These are phyloP conservation scores for Synchiropus splendidus DNA, from an alignment of 2,113 vertebrate genomes.

Conservation along the genomic window DNA sequence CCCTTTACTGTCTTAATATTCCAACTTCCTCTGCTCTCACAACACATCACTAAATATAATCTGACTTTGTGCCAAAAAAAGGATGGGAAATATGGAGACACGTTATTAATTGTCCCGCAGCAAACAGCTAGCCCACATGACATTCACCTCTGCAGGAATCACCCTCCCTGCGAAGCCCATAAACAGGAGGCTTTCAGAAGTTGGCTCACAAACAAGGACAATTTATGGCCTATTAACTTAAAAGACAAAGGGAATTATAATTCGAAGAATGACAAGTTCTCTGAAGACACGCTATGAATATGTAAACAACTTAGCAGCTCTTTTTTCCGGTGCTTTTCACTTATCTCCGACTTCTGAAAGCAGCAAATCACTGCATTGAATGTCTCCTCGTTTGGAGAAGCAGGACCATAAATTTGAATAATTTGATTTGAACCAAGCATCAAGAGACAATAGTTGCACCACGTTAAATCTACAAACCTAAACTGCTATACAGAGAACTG, in stretches of 20 bases:
- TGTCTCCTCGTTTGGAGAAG: slow-evolving; percentile 19
- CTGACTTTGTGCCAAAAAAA: too few relatives aligned
- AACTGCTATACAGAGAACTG: slow-evolving; percentile 18
- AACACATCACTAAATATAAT: too few relatives aligned
- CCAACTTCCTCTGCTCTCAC: too few relatives aligned
- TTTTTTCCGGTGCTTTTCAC: slow-evolving; percentile 15
- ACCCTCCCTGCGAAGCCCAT: slow-evolving; percentile 44
- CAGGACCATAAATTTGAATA: slow-evolving; percentile 36
- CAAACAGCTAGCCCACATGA: slow-evolving; percentile 33
- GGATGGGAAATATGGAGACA: slow-evolving; percentile 22
- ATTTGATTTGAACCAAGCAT: slow-evolving; percentile 41
- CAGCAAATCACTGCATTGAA: slow-evolving; percentile 39
- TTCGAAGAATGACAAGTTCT: slow-evolving; percentile 63
- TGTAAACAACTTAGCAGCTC: slow-evolving; percentile 37
- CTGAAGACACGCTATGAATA: slow-evolving; percentile 59
- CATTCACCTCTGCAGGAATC: slow-evolving; percentile 64
- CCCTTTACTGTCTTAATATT: too few relatives aligned
- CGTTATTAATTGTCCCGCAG: slow-evolving; percentile 57
- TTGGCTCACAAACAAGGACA: slow-evolving; percentile 66
- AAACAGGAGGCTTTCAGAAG: slow-evolving; percentile 60
- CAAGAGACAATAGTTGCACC: slow-evolving; percentile 20
- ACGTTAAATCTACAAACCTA: slow-evolving; percentile 29
- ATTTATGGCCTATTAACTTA: slow-evolving; percentile 66
- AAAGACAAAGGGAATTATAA: slow-evolving; percentile 68
- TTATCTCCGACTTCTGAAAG: slow-evolving; percentile 38